Evolutionary conservation across 1,140 invertebrate species (phyloP).

Genomic region (Bombus confusus): DNA sequence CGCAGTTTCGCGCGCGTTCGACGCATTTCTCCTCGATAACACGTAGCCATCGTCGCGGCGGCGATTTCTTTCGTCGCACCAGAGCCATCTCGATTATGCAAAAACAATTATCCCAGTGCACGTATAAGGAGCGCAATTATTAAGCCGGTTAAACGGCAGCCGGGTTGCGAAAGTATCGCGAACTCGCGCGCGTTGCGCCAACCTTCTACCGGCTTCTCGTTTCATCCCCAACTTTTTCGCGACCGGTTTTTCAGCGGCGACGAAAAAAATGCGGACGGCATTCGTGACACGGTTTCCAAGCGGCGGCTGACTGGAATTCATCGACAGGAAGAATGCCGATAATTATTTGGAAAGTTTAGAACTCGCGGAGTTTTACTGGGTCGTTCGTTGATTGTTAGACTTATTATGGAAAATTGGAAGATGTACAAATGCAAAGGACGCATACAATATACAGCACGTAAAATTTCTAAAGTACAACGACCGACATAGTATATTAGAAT

Average conservation of each 20-base stretch:
- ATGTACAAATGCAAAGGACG: background rate
- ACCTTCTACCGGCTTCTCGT: background rate
- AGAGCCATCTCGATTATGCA: slow-evolving; percentile 63
- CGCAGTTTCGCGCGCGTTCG: background rate
- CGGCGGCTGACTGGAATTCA: background rate
- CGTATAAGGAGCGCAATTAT: slow-evolving; percentile 71
- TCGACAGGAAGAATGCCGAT: background rate
- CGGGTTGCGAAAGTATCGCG: background rate
- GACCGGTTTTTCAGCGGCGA: slow-evolving; percentile 18
- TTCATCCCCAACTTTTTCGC: slow-evolving; percentile 23
- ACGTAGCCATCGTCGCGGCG: background rate
- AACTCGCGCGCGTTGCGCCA: slow-evolving; percentile 45
- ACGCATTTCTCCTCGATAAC: slow-evolving; percentile 7
- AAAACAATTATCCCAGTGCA: slow-evolving; percentile 68
- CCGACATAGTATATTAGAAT: no score
- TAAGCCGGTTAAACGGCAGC: slow-evolving; percentile 56
- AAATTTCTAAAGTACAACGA: no score
- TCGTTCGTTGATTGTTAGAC: background rate
- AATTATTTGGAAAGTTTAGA: background rate
- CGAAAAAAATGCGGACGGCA: background rate
- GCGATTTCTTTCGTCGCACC: slow-evolving; percentile 41
- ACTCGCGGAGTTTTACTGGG: background rate
- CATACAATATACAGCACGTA: no score
- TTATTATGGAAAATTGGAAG: background rate
- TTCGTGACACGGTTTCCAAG: slow-evolving; percentile 9